A percentile compares a stretch with the other conserved stretches of the same genome.
Conservation (phyloP, 2,797 vertebrate genomes). For the Paramormyrops hopkinsi region DNA sequence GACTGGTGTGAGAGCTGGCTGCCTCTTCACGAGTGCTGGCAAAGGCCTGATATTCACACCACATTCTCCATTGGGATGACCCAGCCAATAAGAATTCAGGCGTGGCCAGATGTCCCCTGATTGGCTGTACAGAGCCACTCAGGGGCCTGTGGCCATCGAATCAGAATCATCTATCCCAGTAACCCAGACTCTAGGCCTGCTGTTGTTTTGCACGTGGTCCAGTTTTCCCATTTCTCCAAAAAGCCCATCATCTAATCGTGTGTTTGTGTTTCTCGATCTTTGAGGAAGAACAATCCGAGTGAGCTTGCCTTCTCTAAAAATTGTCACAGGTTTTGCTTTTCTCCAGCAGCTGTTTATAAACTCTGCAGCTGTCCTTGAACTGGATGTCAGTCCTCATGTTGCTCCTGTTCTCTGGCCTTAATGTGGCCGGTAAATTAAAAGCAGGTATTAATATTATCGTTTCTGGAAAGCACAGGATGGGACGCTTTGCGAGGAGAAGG, state of each 20-base stretch:
- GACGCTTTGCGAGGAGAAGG: background rate
- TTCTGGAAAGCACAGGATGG: background rate
- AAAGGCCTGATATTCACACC: background rate
- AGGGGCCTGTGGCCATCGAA: background rate
- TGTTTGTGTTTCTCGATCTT: background rate
- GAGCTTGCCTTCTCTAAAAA: background rate
- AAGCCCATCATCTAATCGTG: background rate
- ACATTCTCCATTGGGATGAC: background rate
- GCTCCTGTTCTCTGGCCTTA: background rate
- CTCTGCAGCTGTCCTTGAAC: slow-evolving; percentile 10
- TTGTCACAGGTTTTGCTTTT: background rate
- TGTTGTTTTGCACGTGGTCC: background rate
- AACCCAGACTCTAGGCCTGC: background rate
- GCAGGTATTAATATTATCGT: background rate
- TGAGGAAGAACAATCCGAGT: background rate
- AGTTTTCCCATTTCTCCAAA: background rate
- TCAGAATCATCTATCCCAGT: background rate
- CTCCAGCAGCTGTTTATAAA: background rate
- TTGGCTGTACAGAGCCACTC: background rate
- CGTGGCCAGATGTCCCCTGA: background rate
- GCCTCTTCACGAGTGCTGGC: background rate
- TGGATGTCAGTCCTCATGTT: background rate
- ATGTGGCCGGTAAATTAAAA: background rate
- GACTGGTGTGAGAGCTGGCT: background rate
- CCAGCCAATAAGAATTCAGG: background rate